Base-by-base conservation (phyloP, 2,113 vertebrate species). In the Myxocyprinus asiaticus region DNA sequence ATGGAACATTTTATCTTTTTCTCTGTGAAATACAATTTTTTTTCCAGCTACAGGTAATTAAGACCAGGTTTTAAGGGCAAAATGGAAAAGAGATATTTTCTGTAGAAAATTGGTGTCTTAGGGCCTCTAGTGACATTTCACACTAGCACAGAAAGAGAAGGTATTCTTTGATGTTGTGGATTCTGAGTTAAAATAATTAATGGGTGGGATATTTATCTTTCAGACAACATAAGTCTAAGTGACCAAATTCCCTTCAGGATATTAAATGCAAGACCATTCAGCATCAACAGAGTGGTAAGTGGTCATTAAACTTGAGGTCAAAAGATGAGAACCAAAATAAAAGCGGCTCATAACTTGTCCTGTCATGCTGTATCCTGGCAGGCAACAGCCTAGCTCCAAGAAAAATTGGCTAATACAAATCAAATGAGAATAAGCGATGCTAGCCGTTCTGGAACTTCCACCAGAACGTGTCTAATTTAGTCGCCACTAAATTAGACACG, bases 301-400 rank as follows among this genome's bases (percentile, higher is more conserved):
- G 59, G 71, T 33, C 71, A 62, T 74, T 74, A 14, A 45, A 74
- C 5, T 33, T 75, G 9, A 75, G 22, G 72, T 63, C 45, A 51
- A 15, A 75, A 75, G 15, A 62, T 6, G 17, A 75, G 17, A 75
- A 45, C 6, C 7, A 74, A 48, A 75, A 48, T 22, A 74, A 47
- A 74, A 42, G 11, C 7, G n/a, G 5, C 55, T 72, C 9, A 17
- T 11, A 45, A 43, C 71, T 63, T 50, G 5, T 33, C 1, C 1
- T 1, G 43, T 58, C 42, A 61, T 6, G 15, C 11, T 44, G 53
- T 59, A 73, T 61, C 2, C 70, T 61, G 5, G 71, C n/a, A 74
- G 14, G 51, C 10, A 12, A 55, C 5, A 55, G 11, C 10, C 1
- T 5, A 62, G 58, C 4, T 0, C 33, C 12, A 14, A 14, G 71